Conservation (phyloP, 2,113 vertebrate genomes). For the Cyprinodon tularosa region DNA sequence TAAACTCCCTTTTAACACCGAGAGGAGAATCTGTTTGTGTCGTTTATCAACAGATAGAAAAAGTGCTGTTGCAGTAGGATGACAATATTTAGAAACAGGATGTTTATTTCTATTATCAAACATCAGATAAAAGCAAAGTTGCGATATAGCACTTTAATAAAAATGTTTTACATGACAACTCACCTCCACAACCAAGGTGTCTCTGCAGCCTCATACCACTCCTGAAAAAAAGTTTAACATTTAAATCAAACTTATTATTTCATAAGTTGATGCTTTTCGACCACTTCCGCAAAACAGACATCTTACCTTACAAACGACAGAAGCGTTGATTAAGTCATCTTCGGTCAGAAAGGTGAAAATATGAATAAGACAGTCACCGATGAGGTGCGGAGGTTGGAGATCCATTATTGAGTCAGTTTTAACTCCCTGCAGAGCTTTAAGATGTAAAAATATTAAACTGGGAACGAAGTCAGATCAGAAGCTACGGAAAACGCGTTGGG, state of each 20-base stretch:
- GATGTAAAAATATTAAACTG: background rate
- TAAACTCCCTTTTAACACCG: too few species aligned
- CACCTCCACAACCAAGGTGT: constrained; percentile 82
- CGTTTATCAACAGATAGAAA: too few species aligned
- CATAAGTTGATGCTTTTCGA: background rate
- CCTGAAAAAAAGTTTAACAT: constrained; percentile 48
- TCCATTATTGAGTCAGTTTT: background rate
- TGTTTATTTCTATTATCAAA: background rate
- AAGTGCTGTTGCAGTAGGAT: background rate
- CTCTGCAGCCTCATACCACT: constrained; percentile 75
- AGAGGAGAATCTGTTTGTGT: too few species aligned
- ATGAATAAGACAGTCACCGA: constrained; percentile 73
- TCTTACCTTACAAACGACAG: constrained; percentile 76
- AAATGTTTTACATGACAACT: background rate
- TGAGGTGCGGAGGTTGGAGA: constrained; percentile 25
- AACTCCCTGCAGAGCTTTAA: background rate
- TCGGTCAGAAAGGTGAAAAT: constrained; percentile 73
- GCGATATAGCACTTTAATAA: background rate
- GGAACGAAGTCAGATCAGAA: background rate
- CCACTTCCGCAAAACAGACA: constrained; percentile 57
- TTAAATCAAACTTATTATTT: background rate
- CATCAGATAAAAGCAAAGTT: background rate
- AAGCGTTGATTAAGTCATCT: constrained; percentile 70
- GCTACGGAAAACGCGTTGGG: constrained; percentile 54
- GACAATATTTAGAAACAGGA: background rate